Conservation (phyloP, 2,113 vertebrate species). For the Chaenogobius annularis region DNA sequence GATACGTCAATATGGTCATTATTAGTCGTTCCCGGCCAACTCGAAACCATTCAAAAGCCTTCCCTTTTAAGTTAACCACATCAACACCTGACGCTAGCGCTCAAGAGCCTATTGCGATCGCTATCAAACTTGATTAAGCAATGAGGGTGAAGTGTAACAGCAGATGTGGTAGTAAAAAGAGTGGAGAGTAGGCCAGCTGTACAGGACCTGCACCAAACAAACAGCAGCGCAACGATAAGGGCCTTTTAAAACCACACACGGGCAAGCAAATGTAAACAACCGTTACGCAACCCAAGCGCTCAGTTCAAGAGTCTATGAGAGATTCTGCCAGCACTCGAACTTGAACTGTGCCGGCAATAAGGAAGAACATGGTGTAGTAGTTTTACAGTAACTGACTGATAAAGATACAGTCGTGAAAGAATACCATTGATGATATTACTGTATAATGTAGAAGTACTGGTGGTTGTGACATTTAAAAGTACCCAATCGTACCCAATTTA, state of each 20-base stretch:
- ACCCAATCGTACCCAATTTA: too few species aligned
- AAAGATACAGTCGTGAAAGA: not conserved
- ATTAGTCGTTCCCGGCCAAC: too few species aligned
- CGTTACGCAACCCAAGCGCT: conserved; percentile 45
- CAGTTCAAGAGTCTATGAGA: conserved; percentile 51
- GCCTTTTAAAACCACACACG: conserved; percentile 16
- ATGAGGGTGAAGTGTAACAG: conserved; percentile 25
- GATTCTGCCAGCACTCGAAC: conserved; percentile 54
- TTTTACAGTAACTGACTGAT: conserved; percentile 27
- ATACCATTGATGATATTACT: not conserved
- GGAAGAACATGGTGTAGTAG: conserved; percentile 20
- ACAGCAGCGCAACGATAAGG: conserved; percentile 10
- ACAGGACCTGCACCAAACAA: conserved; percentile 17
- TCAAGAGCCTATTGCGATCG: conserved; percentile 12
- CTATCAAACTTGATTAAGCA: conserved; percentile 14
- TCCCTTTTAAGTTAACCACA: conserved; percentile 9
- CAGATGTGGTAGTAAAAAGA: not conserved
- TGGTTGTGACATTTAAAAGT: too few species aligned
- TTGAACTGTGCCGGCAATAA: conserved; percentile 16
- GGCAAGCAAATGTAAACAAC: conserved; percentile 27
- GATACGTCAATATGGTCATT: not conserved
- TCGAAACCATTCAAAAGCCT: not conserved
- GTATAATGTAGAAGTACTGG: too few species aligned
- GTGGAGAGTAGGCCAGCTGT: conserved; percentile 1
- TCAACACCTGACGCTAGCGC: conserved; percentile 19